phyloP scores from a whole-genome alignment of 2,797 vertebrate genomes.

The Danio kyathit region DNA sequence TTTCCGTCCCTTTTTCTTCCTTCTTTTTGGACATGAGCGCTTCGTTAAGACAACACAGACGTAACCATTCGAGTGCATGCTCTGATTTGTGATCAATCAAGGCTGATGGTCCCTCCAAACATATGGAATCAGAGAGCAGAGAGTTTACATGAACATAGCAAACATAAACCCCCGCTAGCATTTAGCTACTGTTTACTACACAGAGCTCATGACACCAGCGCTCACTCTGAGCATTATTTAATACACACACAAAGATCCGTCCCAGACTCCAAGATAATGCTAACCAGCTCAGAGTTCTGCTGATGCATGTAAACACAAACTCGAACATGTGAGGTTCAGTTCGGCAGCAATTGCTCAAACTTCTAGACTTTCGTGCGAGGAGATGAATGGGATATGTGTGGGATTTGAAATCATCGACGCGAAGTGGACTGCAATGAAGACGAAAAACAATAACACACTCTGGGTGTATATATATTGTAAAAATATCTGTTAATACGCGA shows the following conservation, averaged over 20 bases:
- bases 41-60: background rate
- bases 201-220: slow-evolving; percentile 23
- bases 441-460: slow-evolving; percentile 16
- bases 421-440: background rate
- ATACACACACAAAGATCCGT: slow-evolving; percentile 25
- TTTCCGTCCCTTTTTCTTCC: slow-evolving; percentile 60
- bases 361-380: background rate
- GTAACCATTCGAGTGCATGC: background rate
- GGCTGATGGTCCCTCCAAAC: background rate
- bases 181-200: slow-evolving; percentile 28
- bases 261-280: slow-evolving; percentile 14
- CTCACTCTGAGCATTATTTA: slow-evolving; percentile 34
- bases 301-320: slow-evolving; percentile 24
- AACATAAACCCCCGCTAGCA: slow-evolving; percentile 39
- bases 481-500: background rate
- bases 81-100: slow-evolving; percentile 9
- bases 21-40: slow-evolving; percentile 48
- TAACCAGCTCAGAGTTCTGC: slow-evolving; percentile 24
- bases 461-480: background rate
- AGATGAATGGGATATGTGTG: slow-evolving; percentile 13
- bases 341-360: background rate
- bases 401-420: slow-evolving; percentile 11
- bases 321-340: slow-evolving; percentile 9
- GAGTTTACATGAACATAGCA: slow-evolving; percentile 48
- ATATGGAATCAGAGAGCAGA: slow-evolving; percentile 17